phyloP scores from a whole-genome alignment of 2,113 vertebrate genomes.

The Orycteropus afer region DNA sequence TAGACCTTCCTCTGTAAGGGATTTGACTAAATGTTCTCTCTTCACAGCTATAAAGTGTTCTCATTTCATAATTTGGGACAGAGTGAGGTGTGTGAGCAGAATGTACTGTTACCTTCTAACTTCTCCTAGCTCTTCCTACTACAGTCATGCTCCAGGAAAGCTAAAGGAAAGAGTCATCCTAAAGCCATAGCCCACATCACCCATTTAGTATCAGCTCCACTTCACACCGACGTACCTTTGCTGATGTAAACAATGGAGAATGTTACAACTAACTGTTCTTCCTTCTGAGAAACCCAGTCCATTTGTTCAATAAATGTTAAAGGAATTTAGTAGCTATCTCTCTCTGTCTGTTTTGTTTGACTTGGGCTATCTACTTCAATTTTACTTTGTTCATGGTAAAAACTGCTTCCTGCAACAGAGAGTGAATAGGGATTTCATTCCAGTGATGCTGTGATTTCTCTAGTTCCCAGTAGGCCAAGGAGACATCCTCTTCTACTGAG shows the following conservation, averaged over 20 bases:
- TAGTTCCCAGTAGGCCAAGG: not conserved
- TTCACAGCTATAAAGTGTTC: not conserved
- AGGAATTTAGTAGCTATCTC: not conserved
- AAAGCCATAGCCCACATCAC: not conserved
- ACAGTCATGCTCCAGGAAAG: not conserved
- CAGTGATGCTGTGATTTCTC: not conserved
- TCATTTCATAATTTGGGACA: not conserved
- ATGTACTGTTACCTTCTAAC: not conserved
- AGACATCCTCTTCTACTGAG: not conserved
- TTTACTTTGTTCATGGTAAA: not conserved
- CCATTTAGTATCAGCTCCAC: not conserved
- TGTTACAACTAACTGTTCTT: not conserved
- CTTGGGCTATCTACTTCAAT: not conserved
- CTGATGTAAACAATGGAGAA: not conserved
- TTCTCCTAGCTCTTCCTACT: not conserved
- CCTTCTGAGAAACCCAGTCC: slow-evolving; percentile 8
- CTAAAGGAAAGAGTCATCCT: not conserved
- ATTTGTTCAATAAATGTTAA: slow-evolving; percentile 17
- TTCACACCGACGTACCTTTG: not conserved
- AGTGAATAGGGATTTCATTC: not conserved
- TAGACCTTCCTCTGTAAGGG: not conserved
- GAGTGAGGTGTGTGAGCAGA: not conserved
- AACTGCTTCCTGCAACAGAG: not conserved
- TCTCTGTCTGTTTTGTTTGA: not conserved
- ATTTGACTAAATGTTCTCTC: not conserved